A percentile compares a stretch with the other conserved stretches of the same genome.
Evolutionary conservation across 2,797 vertebrate species (phyloP).

Genomic region (Arctocebus calabarensis): DNA sequence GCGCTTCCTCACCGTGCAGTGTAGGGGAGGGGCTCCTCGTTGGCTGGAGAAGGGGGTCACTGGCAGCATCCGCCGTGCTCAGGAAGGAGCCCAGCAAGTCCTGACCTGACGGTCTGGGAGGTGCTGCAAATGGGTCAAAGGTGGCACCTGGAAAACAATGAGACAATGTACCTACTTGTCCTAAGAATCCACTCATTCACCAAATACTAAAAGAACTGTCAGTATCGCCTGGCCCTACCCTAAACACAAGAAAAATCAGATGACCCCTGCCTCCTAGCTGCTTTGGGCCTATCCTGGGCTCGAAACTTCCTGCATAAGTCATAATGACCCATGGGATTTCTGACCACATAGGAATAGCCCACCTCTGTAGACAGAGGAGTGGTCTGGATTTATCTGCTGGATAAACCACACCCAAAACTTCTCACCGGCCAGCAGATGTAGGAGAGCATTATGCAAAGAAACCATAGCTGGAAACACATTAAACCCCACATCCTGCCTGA

Average conservation of each 20-base stretch:
- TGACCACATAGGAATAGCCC: neutral
- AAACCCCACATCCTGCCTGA: neutral
- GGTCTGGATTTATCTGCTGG: neutral
- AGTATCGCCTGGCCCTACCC: no score
- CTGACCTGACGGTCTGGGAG: slow-evolving; percentile 92
- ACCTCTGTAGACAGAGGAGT: neutral
- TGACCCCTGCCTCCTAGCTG: neutral
- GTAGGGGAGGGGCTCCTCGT: slow-evolving; percentile 95
- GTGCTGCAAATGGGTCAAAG: slow-evolving; percentile 95
- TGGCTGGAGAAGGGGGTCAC: slow-evolving; percentile 95
- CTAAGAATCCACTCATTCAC: neutral
- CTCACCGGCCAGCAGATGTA: neutral
- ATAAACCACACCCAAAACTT: neutral
- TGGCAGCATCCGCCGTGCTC: slow-evolving; percentile 91
- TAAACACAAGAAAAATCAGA: neutral
- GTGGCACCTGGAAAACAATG: slow-evolving; percentile 83
- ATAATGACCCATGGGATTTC: neutral
- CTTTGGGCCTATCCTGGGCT: neutral
- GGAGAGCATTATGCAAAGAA: neutral
- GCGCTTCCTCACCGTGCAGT: slow-evolving; percentile 86
- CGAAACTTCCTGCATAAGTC: neutral
- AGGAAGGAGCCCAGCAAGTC: slow-evolving; percentile 96
- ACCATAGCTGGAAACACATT: neutral
- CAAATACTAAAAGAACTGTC: neutral
- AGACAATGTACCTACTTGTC: neutral